Conservation (phyloP, 2,888 invertebrate genomes). For the Apodemia duryi region DNA sequence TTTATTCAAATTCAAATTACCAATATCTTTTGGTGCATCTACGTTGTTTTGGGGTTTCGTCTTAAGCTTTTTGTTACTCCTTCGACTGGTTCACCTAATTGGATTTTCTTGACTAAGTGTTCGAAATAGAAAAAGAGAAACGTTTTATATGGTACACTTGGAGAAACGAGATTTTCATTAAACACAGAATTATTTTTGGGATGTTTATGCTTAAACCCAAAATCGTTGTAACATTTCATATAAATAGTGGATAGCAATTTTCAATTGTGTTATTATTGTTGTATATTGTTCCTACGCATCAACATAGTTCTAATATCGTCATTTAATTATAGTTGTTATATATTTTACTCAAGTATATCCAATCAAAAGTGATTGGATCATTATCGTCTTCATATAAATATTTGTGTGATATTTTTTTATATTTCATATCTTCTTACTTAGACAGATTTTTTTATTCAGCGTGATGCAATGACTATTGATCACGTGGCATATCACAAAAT, state of each 20-base stretch:
- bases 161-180: too few relatives aligned
- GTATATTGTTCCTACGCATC: conserved; percentile 5
- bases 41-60: neutral
- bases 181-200: neutral
- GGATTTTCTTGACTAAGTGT: neutral
- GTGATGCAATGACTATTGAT: conserved; percentile 33
- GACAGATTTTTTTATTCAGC: conserved; percentile 15
- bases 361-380: conserved; percentile 40
- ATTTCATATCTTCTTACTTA: conserved; percentile 7
- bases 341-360: conserved; percentile 35
- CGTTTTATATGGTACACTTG: too few relatives aligned
- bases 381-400: conserved; percentile 19
- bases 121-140: too few relatives aligned
- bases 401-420: conserved; percentile 9
- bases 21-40: neutral
- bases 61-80: neutral
- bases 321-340: neutral
- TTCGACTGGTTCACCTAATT: neutral
- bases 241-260: too few relatives aligned
- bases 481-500: conserved; percentile 31
- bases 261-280: neutral
- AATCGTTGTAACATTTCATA: too few relatives aligned
- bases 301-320: conserved; percentile 15
- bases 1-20: neutral
- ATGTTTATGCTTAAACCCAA: neutral